Evolutionary conservation across 2,113 vertebrate species (phyloP).

Genomic region (Hyla sarda): DNA sequence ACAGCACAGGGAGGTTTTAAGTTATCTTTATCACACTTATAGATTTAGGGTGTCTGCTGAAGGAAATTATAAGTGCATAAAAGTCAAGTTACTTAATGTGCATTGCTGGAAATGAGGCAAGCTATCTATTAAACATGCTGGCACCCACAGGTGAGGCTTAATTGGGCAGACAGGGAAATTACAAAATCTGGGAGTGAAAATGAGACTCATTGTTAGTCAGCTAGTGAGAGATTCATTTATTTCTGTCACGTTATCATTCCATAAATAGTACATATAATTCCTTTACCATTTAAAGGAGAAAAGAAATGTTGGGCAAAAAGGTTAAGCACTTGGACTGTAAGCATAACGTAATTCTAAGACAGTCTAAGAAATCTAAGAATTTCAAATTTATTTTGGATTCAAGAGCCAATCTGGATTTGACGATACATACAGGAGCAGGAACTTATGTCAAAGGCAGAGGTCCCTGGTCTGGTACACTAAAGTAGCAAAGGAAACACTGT

Average conservation of each 20-base stretch:
- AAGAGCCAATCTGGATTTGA: no score
- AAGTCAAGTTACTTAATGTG: not conserved
- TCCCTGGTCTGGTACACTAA: no score
- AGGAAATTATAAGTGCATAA: not conserved
- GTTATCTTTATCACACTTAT: not conserved
- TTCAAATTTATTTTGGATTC: no score
- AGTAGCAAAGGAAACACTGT: no score
- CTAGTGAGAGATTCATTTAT: not conserved
- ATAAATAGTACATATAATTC: not conserved
- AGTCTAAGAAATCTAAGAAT: no score
- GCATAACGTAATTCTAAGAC: no score
- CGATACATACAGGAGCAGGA: no score
- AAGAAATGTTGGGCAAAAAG: not conserved
- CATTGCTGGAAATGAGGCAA: not conserved
- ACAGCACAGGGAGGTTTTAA: not conserved
- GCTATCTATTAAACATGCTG: slow-evolving; percentile 1
- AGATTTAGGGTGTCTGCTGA: not conserved
- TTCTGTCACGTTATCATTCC: not conserved
- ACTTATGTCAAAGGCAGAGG: no score
- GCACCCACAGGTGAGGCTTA: not conserved
- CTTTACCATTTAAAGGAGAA: not conserved
- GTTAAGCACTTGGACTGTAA: no score
- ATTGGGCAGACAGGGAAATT: not conserved
- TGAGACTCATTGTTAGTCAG: not conserved
- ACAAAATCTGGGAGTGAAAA: not conserved